Evolutionary conservation across 2,113 vertebrate species (phyloP).

Genomic region (Scortum barcoo): DNA sequence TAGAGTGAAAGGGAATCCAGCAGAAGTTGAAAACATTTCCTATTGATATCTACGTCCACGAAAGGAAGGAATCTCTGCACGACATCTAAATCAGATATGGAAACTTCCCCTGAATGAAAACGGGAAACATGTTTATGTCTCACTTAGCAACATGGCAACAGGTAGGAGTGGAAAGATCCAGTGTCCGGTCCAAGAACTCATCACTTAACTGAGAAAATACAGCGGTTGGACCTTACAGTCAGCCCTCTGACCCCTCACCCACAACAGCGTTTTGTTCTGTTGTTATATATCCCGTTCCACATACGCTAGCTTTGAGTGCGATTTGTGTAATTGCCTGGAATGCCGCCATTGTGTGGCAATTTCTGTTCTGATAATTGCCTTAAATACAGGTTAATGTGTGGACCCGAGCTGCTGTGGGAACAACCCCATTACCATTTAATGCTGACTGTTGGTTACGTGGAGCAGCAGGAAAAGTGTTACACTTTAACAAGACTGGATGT

Average conservation of each 20-base stretch:
- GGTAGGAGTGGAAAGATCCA: conserved; percentile 2
- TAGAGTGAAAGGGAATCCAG: not conserved
- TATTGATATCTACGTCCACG: not conserved
- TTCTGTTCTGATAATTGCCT: conserved; percentile 69
- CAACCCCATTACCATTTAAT: conserved; percentile 47
- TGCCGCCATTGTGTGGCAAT: conserved; percentile 50
- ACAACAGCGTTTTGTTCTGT: conserved; percentile 34
- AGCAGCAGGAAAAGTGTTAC: conserved; percentile 46
- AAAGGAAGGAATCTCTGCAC: conserved; percentile 17
- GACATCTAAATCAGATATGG: conserved; percentile 43
- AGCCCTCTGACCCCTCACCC: conserved; percentile 42
- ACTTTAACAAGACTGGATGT: conserved; percentile 45
- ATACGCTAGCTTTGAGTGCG: conserved; percentile 39
- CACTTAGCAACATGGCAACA: conserved; percentile 18
- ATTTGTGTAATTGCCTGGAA: conserved; percentile 69
- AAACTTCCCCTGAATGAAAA: conserved; percentile 34
- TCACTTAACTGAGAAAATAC: conserved; percentile 2
- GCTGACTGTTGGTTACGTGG: conserved; percentile 40
- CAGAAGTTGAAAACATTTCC: not conserved
- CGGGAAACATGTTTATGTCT: conserved; percentile 36
- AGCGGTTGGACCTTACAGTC: conserved; percentile 8
- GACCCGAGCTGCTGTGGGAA: conserved; percentile 28
- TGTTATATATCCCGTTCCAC: conserved; percentile 19
- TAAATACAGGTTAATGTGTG: conserved; percentile 68
- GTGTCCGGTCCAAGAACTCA: conserved; percentile 1